Conservation (phyloP, 1,140 invertebrate species). For the Drosophila bifasciata region DNA sequence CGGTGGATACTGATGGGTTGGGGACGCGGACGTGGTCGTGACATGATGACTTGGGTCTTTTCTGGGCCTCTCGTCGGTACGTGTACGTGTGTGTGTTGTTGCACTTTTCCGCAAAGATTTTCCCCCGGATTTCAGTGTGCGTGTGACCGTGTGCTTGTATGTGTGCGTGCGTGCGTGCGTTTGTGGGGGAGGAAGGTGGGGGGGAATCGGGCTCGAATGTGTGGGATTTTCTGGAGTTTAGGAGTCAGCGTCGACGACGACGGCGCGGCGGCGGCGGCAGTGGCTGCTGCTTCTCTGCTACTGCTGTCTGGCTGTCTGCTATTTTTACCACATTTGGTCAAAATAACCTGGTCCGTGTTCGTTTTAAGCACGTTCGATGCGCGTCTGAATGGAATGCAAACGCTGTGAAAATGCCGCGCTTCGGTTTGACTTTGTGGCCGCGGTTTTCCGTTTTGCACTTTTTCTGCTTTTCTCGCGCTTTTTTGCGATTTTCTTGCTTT, state of each 20-base stretch:
- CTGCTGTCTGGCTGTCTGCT: conserved; percentile 48
- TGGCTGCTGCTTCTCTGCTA: conserved; percentile 35
- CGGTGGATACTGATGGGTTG: conserved; percentile 43
- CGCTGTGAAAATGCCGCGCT: conserved; percentile 4
- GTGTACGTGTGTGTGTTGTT: conserved; percentile 1
- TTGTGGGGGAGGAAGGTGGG: too few species aligned
- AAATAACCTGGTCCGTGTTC: conserved; percentile 4
- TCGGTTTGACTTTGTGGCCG: too few species aligned
- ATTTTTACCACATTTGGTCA: conserved; percentile 77
- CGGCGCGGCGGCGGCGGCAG: conserved; percentile 2
- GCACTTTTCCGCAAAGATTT: conserved; percentile 3
- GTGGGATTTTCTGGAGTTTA: conserved; percentile 16
- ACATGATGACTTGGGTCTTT: conserved; percentile 50
- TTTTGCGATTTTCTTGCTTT: too few species aligned
- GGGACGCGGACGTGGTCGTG: conserved; percentile 56
- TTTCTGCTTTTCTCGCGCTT: too few species aligned
- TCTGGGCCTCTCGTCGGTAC: conserved; percentile 27
- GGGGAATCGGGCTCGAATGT: neutral
- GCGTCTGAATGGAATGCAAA: conserved; percentile 5
- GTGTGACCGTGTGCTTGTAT: too few species aligned
- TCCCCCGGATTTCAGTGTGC: neutral
- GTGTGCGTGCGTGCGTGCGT: too few species aligned
- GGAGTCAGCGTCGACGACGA: conserved; percentile 35
- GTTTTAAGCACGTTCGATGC: too few species aligned
- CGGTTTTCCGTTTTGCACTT: too few species aligned